Base-by-base conservation (phyloP, 2,888 invertebrate species). In the Marronus borbonicus region DNA sequence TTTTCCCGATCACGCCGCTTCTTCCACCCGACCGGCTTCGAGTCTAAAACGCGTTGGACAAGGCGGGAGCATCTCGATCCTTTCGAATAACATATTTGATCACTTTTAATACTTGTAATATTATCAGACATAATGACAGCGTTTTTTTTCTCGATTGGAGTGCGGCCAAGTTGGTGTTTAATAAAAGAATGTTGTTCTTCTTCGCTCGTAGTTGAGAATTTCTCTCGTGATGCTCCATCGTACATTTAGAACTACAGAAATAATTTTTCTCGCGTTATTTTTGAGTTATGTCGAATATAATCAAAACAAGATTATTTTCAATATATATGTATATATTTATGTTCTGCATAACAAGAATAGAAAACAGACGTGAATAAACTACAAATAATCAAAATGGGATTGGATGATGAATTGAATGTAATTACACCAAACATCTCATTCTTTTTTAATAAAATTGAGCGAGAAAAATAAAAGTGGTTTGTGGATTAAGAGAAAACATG, bases 71-170 rank as follows among this genome's bases (percentile, higher is more conserved):
- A 24, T 50, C 28, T 31, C 44, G 39, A 39, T 70, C 17, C 49
- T 60, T 68, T 66, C 52, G 55, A 55, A 76, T 76, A 66, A 68
- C 66, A 58, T 60, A 60, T 66, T 76, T 55, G 39, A 68, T 76
- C 68, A 39, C 68, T 55, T 58, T 76, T 55, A 65, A 62, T 68
- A 44, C 66, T 76, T 76, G 55, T 70, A 77, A 72, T 70, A 77
- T 62, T 72, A 77, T 70, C 64, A 50, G 72, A 70, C 72, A 77
- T 77, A 70, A 72, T 77, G 77, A 70, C 77, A 69, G 72, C 55
- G 50, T 31, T 74, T 36, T 70, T 70, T 72, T 68, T 68, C 8
- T 50, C 50, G 20, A 62, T 52, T 77, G 77, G 77, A 72, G 20
- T 31, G 36, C n/a, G 50, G 77, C 77, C 77, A 77, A 77, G 44